phyloP scores from a whole-genome alignment of 2,888 invertebrate species.

The Netelia melanura region DNA sequence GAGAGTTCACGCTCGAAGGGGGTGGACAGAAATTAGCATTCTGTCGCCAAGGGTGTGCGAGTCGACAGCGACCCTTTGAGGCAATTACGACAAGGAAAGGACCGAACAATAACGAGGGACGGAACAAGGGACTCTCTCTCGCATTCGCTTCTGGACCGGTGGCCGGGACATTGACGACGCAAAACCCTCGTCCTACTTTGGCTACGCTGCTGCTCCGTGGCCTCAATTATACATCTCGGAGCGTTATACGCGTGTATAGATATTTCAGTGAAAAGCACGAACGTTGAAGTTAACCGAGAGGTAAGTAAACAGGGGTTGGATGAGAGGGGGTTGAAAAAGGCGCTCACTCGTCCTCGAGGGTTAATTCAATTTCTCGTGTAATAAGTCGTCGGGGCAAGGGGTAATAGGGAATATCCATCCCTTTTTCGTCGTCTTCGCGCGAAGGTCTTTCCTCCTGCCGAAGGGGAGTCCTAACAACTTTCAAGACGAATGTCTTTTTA shows the following conservation, averaged over 20 bases:
- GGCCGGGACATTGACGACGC: slow-evolving; percentile 25
- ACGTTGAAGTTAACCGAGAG: slow-evolving; percentile 42
- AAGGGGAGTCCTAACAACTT: slow-evolving; percentile 2
- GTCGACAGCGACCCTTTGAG: slow-evolving; percentile 73
- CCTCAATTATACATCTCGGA: slow-evolving; percentile 47
- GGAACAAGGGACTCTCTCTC: slow-evolving; percentile 31
- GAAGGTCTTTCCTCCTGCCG: slow-evolving; percentile 35
- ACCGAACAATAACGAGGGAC: slow-evolving; percentile 37
- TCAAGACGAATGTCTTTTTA: slow-evolving; percentile 40
- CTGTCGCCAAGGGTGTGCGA: slow-evolving; percentile 50
- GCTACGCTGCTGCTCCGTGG: slow-evolving; percentile 34
- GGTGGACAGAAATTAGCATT: slow-evolving; percentile 60
- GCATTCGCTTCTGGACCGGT: slow-evolving; percentile 25
- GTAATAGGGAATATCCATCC: slow-evolving; percentile 67
- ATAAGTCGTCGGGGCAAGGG: slow-evolving; percentile 73
- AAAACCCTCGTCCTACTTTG: slow-evolving; percentile 29
- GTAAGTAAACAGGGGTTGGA: slow-evolving; percentile 75
- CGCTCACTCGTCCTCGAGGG: slow-evolving; percentile 73
- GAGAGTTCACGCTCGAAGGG: slow-evolving; percentile 1
- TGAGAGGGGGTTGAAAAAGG: neutral
- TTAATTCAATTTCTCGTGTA: slow-evolving; percentile 79
- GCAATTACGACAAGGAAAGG: slow-evolving; percentile 76
- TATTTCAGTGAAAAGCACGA: slow-evolving; percentile 7
- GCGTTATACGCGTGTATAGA: neutral
- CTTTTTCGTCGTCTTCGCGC: slow-evolving; percentile 9